Percentiles rank a stretch among this genome's conserved stretches.
phyloP scores from a whole-genome alignment of 2,888 invertebrate genomes.

The Ichneumoninae sp. region DNA sequence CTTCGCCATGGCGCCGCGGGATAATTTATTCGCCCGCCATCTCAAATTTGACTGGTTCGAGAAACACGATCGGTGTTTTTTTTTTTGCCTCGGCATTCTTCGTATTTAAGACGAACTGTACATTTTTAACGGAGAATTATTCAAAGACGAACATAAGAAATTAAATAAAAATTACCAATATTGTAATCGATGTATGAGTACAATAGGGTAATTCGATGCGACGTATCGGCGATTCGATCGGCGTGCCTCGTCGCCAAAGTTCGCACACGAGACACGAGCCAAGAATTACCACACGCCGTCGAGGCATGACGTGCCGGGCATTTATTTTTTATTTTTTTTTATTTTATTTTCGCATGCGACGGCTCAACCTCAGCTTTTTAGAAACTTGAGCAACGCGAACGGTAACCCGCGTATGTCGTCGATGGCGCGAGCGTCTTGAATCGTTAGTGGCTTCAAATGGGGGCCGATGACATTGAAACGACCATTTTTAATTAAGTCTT shows the following conservation, averaged over 20 bases:
- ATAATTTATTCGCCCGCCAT: constrained; percentile 32
- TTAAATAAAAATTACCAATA: constrained; percentile 31
- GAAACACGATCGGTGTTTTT: not conserved
- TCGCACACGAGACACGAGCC: constrained; percentile 66
- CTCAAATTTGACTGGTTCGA: not conserved
- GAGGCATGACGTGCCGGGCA: constrained; percentile 69
- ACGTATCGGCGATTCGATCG: constrained; percentile 47
- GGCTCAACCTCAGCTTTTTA: constrained; percentile 39
- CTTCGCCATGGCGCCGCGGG: not conserved
- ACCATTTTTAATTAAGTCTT: constrained; percentile 70
- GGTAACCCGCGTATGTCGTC: constrained; percentile 22
- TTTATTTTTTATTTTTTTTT: constrained; percentile 53
- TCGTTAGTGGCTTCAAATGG: constrained; percentile 67
- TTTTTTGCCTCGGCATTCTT: not conserved
- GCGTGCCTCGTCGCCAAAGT: constrained; percentile 48
- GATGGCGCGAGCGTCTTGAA: constrained; percentile 67
- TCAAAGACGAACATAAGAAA: not conserved
- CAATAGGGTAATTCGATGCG: constrained; percentile 36
- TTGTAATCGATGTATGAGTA: not conserved
- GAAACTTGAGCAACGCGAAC: constrained; percentile 61
- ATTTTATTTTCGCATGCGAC: constrained; percentile 8
- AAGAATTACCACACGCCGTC: constrained; percentile 71
- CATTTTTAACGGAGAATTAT: not conserved
- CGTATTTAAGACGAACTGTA: not conserved
- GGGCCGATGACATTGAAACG: constrained; percentile 75